These are phyloP conservation scores for Polylopha cassiicola DNA, from an alignment of 2,888 invertebrate genomes.

Conservation along the genomic window DNA sequence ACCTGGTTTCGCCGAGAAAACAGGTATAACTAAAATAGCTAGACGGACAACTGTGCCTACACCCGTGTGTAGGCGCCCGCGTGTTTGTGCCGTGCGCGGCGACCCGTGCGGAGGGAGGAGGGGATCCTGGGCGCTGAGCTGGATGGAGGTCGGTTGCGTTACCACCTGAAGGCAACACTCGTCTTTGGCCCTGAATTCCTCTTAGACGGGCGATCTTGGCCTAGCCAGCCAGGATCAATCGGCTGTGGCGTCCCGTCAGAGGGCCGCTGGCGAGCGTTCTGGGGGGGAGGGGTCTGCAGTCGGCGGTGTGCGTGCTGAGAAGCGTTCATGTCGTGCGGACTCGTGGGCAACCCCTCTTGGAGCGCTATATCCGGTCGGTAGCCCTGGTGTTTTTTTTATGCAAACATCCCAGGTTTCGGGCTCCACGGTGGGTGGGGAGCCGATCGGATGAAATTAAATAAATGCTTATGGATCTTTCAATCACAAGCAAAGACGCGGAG, in stretches of 20 bases:
- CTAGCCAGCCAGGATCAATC: conserved; percentile 10
- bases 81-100: conserved; percentile 10
- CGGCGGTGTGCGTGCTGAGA: neutral
- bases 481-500: neutral
- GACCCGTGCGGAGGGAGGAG: conserved; percentile 8
- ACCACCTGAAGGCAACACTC: conserved; percentile 1
- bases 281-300: conserved; percentile 5
- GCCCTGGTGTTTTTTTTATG: conserved; percentile 1
- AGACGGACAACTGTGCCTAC: conserved; percentile 1
- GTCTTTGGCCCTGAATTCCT: conserved; percentile 10
- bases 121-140: conserved; percentile 2
- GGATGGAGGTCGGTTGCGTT: conserved; percentile 4
- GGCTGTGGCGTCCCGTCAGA: conserved; percentile 8
- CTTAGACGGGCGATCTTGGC: conserved; percentile 8
- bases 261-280: conserved; percentile 7
- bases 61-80: too few relatives aligned
- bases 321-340: neutral
- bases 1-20: too few relatives aligned
- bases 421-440: conserved; percentile 10
- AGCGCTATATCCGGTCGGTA: conserved; percentile 3
- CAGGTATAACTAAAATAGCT: neutral
- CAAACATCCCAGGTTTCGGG: conserved; percentile 3
- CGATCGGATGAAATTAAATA: neutral
- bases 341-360: neutral
- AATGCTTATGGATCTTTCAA: neutral